A percentile compares a stretch with the other conserved stretches of the same genome.
Conservation (phyloP, 2,113 vertebrate species). For the Oreotragus oreotragus region DNA sequence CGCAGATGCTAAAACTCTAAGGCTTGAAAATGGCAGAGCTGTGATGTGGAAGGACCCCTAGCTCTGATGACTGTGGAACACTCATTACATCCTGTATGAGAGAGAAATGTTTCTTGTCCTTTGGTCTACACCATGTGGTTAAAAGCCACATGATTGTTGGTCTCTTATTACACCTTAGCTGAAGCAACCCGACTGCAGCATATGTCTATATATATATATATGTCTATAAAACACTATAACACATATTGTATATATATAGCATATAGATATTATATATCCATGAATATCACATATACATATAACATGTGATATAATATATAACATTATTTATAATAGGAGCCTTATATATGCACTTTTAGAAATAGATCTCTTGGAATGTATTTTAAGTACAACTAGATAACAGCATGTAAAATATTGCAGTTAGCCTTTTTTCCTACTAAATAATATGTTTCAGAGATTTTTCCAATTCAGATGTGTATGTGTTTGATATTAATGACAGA, state of each 20-base stretch:
- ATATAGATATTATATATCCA: background rate
- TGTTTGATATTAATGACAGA: background rate
- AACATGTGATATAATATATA: background rate
- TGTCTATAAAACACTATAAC: background rate
- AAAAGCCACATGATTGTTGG: background rate
- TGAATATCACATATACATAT: background rate
- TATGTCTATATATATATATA: background rate
- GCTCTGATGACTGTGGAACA: background rate
- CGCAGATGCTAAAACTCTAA: background rate
- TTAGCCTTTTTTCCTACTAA: background rate
- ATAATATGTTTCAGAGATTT: background rate
- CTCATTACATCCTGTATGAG: rapidly evolving
- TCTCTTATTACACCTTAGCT: background rate
- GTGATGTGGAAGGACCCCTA: background rate
- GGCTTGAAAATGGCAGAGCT: background rate
- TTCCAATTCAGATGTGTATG: background rate
- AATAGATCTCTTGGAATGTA: background rate
- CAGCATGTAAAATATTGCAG: background rate
- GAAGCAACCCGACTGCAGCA: background rate
- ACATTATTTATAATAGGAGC: background rate
- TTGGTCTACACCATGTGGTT: background rate
- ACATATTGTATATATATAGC: background rate
- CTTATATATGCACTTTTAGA: background rate
- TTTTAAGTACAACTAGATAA: background rate
- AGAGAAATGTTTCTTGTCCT: background rate